Conservation (phyloP, 64 coral and sea anemone species). For the Stylophora pistillata region DNA sequence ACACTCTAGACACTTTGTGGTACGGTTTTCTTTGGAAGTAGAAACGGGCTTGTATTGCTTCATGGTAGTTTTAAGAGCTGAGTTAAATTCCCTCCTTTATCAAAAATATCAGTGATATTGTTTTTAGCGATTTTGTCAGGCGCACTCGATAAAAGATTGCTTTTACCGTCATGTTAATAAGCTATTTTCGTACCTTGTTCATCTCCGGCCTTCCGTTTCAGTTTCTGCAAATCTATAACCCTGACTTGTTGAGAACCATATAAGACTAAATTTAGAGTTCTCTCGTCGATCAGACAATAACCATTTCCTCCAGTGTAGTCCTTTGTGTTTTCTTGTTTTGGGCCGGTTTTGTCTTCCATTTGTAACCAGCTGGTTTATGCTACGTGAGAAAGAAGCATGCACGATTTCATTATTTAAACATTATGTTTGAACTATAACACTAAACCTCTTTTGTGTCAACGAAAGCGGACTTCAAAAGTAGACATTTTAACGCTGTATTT, state of each 20-base stretch:
- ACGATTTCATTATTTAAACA: too few relatives aligned
- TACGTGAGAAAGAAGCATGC: not conserved
- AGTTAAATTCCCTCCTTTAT: too few relatives aligned
- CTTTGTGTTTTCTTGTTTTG: not conserved
- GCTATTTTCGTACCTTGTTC: constrained; percentile 8
- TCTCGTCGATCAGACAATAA: constrained; percentile 4
- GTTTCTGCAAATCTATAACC: constrained; percentile 23
- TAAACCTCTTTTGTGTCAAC: too few relatives aligned
- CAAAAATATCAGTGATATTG: too few relatives aligned
- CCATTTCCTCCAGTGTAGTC: not conserved
- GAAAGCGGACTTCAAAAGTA: too few relatives aligned
- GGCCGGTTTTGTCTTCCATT: not conserved
- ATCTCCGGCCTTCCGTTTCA: constrained; percentile 1
- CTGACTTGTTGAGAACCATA: not conserved
- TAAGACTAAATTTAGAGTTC: constrained; percentile 1
- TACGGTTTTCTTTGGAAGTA: too few relatives aligned
- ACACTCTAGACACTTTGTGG: too few relatives aligned
- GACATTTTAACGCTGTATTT: too few relatives aligned
- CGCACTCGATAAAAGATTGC: not conserved
- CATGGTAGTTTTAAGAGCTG: too few relatives aligned
- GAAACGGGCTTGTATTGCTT: not conserved
- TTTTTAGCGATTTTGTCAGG: too few relatives aligned
- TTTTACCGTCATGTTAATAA: not conserved
- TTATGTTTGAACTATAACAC: too few relatives aligned
- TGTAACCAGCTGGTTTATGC: not conserved